These are phyloP conservation scores for Microcebus ravelobensis DNA, from an alignment of 2,113 vertebrate species.

Conservation along the genomic window DNA sequence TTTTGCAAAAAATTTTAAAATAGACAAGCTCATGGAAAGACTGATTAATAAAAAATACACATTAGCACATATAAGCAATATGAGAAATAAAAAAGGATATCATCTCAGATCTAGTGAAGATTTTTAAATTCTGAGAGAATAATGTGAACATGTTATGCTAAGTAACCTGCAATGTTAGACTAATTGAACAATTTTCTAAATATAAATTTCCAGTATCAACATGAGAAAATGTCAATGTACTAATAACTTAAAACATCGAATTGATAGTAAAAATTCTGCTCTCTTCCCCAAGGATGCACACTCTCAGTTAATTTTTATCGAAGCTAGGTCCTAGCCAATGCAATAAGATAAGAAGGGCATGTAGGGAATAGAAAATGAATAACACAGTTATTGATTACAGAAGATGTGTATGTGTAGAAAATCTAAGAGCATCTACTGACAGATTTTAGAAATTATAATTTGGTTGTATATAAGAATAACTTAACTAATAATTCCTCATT, in stretches of 20 bases:
- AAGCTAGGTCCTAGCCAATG: background rate
- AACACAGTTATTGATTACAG: background rate
- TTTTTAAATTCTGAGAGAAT: constrained; percentile 13
- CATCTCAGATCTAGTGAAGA: background rate
- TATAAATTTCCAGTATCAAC: background rate
- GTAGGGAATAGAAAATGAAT: background rate
- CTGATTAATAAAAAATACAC: background rate
- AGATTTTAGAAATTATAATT: constrained; percentile 6
- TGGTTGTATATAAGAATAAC: background rate
- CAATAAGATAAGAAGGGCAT: background rate
- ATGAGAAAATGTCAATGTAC: background rate
- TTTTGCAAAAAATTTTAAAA: background rate
- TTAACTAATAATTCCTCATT: constrained; percentile 12
- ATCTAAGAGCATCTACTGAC: background rate
- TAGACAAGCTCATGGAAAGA: background rate
- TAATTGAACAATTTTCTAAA: background rate
- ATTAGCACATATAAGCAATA: background rate
- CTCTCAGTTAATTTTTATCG: background rate
- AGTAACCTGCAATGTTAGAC: background rate
- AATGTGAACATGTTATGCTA: background rate
- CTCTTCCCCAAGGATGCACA: background rate
- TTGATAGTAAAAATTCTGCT: background rate
- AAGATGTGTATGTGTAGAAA: background rate
- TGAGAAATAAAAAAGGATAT: background rate
- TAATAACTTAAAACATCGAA: background rate